A percentile compares a stretch with the other conserved stretches of the same genome.
Evolutionary conservation across 2,113 vertebrate species (phyloP).

Genomic region (Grallaria varia): DNA sequence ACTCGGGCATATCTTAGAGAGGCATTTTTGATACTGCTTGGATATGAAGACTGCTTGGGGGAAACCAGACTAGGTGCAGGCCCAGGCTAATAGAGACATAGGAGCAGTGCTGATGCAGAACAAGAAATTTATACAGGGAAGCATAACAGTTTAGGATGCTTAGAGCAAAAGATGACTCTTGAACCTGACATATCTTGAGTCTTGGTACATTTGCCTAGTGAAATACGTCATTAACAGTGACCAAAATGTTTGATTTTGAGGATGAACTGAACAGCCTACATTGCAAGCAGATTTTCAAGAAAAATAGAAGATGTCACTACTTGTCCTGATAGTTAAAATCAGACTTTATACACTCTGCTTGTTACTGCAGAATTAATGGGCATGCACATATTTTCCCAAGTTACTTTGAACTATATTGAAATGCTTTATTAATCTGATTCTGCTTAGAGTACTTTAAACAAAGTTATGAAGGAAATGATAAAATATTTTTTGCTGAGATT

Average conservation of each 20-base stretch:
- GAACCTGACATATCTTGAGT: background rate
- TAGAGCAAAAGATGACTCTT: background rate
- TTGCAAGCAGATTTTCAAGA: background rate
- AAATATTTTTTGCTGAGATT: constrained; percentile 24
- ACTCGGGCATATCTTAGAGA: background rate
- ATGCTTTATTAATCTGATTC: constrained; percentile 51
- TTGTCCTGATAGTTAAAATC: background rate
- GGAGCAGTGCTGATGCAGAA: background rate
- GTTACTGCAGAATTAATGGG: constrained; percentile 12
- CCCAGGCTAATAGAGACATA: background rate
- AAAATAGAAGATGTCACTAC: background rate
- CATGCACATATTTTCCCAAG: background rate
- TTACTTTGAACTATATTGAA: constrained; percentile 45
- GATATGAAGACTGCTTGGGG: background rate
- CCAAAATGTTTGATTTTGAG: background rate
- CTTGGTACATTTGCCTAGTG: background rate
- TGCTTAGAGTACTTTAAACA: constrained; percentile 48
- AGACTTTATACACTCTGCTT: background rate
- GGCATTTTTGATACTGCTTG: background rate
- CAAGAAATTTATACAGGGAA: background rate
- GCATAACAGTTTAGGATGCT: background rate
- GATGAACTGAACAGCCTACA: background rate
- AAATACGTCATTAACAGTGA: background rate
- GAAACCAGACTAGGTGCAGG: background rate
- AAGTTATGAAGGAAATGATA: constrained; percentile 24